Evolutionary conservation across 1,140 invertebrate species (phyloP).

Genomic region (Apis mellifera): Amel_HAv3.1 CM009941.2:14674001-14674500

Average conservation of each 20-base stretch:
- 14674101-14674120: background rate
- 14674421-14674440: background rate
- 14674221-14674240: background rate
- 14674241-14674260: background rate
- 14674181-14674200: background rate
- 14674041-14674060: background rate
- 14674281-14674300: background rate
- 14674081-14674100: constrained; percentile 1
- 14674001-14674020: background rate
- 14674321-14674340: background rate
- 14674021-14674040: background rate
- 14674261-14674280: background rate
- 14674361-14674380: background rate
- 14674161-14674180: background rate
- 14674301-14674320: background rate
- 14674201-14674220: background rate
- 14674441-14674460: too few species aligned
- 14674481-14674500: too few species aligned
- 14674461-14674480: too few species aligned
- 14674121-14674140: background rate
- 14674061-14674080: background rate
- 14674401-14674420: background rate
- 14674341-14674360: background rate
- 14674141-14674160: background rate
- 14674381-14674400: too few species aligned